Base-by-base conservation (phyloP, 2,888 invertebrate genomes). In the Keiferia lycopersicella region DNA sequence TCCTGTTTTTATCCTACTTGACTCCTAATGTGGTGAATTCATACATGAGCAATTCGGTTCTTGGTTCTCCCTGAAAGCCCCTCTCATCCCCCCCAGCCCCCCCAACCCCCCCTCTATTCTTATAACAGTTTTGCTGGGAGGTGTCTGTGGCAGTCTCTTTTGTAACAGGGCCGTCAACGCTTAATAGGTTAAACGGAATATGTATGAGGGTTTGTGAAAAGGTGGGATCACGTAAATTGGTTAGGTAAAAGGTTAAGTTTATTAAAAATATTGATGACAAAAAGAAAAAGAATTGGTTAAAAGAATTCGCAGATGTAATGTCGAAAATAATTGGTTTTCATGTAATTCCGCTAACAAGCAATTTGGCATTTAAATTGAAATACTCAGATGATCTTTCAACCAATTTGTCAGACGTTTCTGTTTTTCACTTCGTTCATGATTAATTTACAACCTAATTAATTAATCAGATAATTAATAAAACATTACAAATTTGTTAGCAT, bases 21-120 rank as follows among this genome's bases (percentile, higher is more conserved):
- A 92, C 92, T 93, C 90, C 86, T 94, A 94, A 94, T 94, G 94
- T 94, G 94, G 92, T 94, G 94, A 94, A 94, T 94, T 93, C 94
- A 94, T 94, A 94, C 94, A 94, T 94, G 93, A 93, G 93, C 94
- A 94, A 92, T 90, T 80, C 88, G 75, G 84, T 79, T 82, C 81
- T 77, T 70, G 73, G 80, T 72, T 61, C 59, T 65, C 65, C 63
- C 69, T 73, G 66, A 65, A 71, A 67, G 72, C 69, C 70, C 68
- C 56, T 10, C 30, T 16, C 56, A 1, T 26, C 10, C 14, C 22
- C 26, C 51, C 34, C 34, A 4, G 1, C 14, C 10, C 14, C 22
- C 26, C 51, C 34, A 16, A 4, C 30, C 56, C 0, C 34, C 83
- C 53, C 53, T 30, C 53, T 18, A 51, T 51, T 83, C 86, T 85